Evolutionary conservation across 1,140 invertebrate species (phyloP).

Genomic region (Ceratoteleas bidentatus): DNA sequence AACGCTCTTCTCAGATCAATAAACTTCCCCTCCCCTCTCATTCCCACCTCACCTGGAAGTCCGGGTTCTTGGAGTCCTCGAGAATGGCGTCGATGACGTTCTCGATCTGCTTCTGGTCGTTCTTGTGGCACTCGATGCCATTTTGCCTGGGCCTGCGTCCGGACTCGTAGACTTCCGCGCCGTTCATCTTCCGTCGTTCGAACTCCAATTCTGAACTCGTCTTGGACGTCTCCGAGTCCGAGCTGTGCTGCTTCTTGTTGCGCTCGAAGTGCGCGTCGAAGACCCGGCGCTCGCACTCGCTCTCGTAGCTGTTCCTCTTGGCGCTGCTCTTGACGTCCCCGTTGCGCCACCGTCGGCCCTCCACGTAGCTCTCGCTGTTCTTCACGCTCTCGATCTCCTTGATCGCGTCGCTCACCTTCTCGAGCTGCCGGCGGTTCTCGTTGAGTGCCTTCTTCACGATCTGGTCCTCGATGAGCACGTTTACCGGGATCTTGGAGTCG

Average conservation of each 20-base stretch:
- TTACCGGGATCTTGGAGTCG: slow-evolving; percentile 77
- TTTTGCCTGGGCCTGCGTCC: slow-evolving; percentile 71
- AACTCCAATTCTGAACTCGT: slow-evolving; percentile 71
- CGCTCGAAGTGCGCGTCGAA: slow-evolving; percentile 64
- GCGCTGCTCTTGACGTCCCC: slow-evolving; percentile 65
- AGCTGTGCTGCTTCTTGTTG: slow-evolving; percentile 69
- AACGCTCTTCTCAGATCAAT: too few species aligned
- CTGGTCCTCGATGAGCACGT: slow-evolving; percentile 78
- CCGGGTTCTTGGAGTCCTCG: slow-evolving; percentile 79
- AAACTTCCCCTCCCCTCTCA: too few species aligned
- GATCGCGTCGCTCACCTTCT: slow-evolving; percentile 79
- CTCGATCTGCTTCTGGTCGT: slow-evolving; percentile 80
- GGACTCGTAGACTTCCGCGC: slow-evolving; percentile 72
- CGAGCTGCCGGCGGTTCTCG: slow-evolving; percentile 78
- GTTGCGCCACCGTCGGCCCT: slow-evolving; percentile 68
- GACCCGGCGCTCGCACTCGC: slow-evolving; percentile 60
- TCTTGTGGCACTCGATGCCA: slow-evolving; percentile 75
- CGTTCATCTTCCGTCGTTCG: slow-evolving; percentile 71
- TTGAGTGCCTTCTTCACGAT: slow-evolving; percentile 79
- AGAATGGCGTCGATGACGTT: slow-evolving; percentile 80
- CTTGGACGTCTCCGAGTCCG: slow-evolving; percentile 73
- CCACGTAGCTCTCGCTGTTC: slow-evolving; percentile 72
- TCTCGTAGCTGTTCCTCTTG: slow-evolving; percentile 75
- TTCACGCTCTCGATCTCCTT: slow-evolving; percentile 79
- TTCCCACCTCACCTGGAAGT: too few species aligned